Base-by-base conservation (phyloP, 2,113 vertebrate genomes). In the Rhizomys pruinosus region DNA sequence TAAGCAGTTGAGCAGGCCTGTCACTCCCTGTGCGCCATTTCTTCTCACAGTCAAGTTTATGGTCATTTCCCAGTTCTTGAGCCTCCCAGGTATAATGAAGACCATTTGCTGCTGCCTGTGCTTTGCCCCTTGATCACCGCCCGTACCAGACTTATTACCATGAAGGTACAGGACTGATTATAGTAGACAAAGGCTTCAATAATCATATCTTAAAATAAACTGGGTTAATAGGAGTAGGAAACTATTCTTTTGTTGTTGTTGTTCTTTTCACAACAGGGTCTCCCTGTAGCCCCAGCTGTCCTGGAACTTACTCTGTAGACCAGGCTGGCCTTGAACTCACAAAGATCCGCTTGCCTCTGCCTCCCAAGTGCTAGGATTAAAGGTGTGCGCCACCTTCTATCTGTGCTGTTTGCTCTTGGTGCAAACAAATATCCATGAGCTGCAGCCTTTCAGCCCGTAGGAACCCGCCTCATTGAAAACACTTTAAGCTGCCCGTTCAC, bases 171-270 rank as follows among this genome's bases (percentile, higher is more conserved):
- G 52, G 63, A 64, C n/a, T 92, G 64, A 91, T 94, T 66, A 66
- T 9, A 71, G 59, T 9, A 89, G 27, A 89, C 39, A 71, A 89
- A 89, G 61, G 37, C 76, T 79, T 76, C 59, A 63, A 63, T 76
- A 74, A 79, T 91, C 89, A n/a, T 66, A 64, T 52, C 47, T 55
- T 91, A 87, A 95, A 90, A 47, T 77, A 69, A 95, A 57, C 93
- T 84, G 29, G 47, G 71, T 77, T 63, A 84, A 13, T 68, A n/a
- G 59, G 80, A n/a, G 47, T 19, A 74, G 84, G 87, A 17, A 61
- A 37, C 42, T 2, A 10, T 47, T 94, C 66, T 79, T 80, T n/a
- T n/a, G n/a, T n/a, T n/a, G n/a, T n/a, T n/a, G n/a, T n/a, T n/a
- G n/a, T n/a, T n/a, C n/a, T n/a, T n/a, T n/a, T n/a, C n/a, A n/a